Evolutionary conservation across 2,888 invertebrate genomes (phyloP), one percentile per base, ranked within the genome.

Genomic region (Pandemis corylana): DNA sequence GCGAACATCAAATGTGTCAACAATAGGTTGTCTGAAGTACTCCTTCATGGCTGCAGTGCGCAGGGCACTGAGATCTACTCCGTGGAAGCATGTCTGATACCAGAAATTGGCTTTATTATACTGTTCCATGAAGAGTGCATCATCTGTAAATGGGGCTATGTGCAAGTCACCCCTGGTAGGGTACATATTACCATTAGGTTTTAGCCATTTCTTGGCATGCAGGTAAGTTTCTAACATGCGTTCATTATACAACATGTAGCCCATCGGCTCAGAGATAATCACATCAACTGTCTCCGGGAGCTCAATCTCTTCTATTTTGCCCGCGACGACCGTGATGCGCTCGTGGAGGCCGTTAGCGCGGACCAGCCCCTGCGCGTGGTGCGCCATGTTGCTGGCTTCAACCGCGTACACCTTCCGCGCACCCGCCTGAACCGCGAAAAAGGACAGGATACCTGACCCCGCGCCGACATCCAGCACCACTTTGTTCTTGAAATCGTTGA

Each of bases 231-330:
- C 99, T 81, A 99, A 95, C 99, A 99, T 99, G 78, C 99, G 95
- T 90, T 99, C 99, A 94, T 99, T 99, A 90, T 99, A 99, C 73
- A 99, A 94, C 99, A 99, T 99, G 89, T 99, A 99, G n/a, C 99
- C 99, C 99, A 99, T 99, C 0, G 99, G 99, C 93, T 99, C 99
- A 1, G 99, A 99, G 81, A 99, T 98, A 82, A 99, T 99, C 62
- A 99, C 97, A 93, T 99, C 99, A 28, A 99, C 99, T 84, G 95
- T 96, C 90, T 99, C 99, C 1, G 99, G 99, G 78, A 99, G 94
- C 81, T 98, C 97, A 63, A 99, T 98, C 94, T 99, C 99, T 91
- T 99, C 99, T 77, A 99, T 98, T 95, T 99, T 99, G 2, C 99
- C 99, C 10, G 99, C 97, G 82, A 99, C 97, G 5, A 99, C 99